phyloP scores from a whole-genome alignment of 1,140 invertebrate species.

The Trachelipus rathkii region DNA sequence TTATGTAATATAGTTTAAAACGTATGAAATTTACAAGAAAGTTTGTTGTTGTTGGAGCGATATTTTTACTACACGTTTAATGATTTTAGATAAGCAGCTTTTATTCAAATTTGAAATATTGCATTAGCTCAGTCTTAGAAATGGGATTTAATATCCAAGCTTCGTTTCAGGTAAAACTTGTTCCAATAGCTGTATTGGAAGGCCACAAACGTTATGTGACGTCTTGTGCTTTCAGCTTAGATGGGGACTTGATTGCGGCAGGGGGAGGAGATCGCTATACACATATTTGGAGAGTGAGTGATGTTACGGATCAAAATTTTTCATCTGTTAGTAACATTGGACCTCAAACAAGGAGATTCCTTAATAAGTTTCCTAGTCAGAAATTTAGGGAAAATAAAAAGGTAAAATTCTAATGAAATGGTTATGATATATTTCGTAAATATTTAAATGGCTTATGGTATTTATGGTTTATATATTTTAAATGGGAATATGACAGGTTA shows the following conservation, averaged over 20 bases:
- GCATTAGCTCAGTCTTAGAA: too few species aligned
- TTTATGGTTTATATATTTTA: too few species aligned
- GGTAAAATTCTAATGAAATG: not conserved
- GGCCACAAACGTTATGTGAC: constrained; percentile 68
- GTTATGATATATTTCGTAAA: not conserved
- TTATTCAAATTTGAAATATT: too few species aligned
- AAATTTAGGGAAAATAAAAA: constrained; percentile 33
- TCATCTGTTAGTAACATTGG: not conserved
- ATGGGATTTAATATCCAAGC: too few species aligned
- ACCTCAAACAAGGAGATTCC: constrained; percentile 17
- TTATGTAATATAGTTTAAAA: too few species aligned
- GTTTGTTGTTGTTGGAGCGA: too few species aligned
- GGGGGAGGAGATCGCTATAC: constrained; percentile 54
- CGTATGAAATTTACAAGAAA: too few species aligned
- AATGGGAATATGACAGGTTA: too few species aligned
- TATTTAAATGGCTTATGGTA: too few species aligned
- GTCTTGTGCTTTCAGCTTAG: constrained; percentile 64
- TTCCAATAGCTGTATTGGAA: constrained; percentile 53
- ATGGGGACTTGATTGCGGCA: constrained; percentile 62
- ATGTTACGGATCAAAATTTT: constrained; percentile 5
- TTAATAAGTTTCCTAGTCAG: constrained; percentile 32
- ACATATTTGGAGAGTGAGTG: constrained; percentile 51
- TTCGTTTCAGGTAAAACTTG: constrained; percentile 28
- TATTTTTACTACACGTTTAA: too few species aligned
- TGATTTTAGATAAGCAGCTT: too few species aligned